phyloP scores from a whole-genome alignment of 2,888 invertebrate genomes.

The Lasioglossum leucozonium region DNA sequence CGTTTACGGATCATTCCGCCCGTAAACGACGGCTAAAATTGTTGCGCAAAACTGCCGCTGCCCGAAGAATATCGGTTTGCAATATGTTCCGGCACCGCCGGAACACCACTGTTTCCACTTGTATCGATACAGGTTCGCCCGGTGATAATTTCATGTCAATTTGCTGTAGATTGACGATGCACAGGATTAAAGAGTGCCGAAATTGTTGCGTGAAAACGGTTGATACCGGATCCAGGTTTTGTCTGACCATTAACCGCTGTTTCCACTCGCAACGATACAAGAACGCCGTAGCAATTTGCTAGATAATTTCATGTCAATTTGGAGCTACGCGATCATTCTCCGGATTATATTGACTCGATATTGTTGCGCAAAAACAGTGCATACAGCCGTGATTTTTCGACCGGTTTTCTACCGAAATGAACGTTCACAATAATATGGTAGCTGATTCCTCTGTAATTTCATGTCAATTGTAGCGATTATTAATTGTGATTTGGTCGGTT shows the following conservation, averaged over 20 bases:
- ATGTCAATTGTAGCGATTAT: too few species aligned
- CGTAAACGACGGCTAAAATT: neutral
- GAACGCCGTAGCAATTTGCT: neutral
- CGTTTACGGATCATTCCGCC: neutral
- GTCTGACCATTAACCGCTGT: neutral
- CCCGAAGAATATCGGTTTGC: neutral
- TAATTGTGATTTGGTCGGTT: too few species aligned
- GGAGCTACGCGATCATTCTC: neutral
- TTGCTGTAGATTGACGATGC: neutral
- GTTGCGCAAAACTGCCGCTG: neutral
- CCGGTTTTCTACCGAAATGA: too few species aligned
- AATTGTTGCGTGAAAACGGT: neutral
- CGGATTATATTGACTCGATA: neutral
- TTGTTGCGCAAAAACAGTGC: neutral
- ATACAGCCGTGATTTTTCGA: too few species aligned
- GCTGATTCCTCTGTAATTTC: too few species aligned
- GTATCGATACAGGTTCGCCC: neutral
- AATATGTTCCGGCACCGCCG: too few species aligned
- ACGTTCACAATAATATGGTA: too few species aligned
- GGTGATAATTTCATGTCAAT: neutral
- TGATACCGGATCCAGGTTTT: neutral
- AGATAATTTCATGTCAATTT: neutral
- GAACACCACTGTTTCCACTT: neutral
- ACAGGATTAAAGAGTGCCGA: neutral
- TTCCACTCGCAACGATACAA: neutral